Conservation (phyloP, 2,888 invertebrate genomes). For the Diarsia rubi region DNA sequence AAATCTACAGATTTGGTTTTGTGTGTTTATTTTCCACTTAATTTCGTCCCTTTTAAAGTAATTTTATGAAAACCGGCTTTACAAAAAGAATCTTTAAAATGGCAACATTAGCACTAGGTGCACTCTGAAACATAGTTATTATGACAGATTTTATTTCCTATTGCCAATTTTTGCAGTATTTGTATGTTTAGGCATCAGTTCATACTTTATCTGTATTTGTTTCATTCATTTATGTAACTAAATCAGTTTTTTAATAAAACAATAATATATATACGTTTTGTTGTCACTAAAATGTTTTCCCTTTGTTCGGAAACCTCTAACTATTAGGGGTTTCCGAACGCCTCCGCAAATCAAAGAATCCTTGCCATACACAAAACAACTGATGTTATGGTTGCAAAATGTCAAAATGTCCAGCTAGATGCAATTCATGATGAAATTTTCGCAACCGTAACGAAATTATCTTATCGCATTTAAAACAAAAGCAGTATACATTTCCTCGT, state of each 20-base stretch:
- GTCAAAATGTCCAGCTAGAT: constrained; percentile 66
- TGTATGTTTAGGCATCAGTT: neutral
- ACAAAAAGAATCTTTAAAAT: neutral
- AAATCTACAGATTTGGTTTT: neutral
- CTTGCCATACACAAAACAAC: constrained; percentile 56
- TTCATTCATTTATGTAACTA: rapidly evolving
- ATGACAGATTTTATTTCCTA: rapidly evolving
- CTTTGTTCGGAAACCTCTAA: no score
- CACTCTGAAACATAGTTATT: neutral
- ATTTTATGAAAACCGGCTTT: neutral
- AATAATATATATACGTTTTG: neutral
- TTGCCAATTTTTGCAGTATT: neutral
- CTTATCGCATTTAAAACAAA: constrained; percentile 68
- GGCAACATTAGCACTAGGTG: neutral
- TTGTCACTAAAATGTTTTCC: neutral
- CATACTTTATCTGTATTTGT: neutral
- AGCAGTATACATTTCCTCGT: constrained; percentile 47
- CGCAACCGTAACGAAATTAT: constrained; percentile 71
- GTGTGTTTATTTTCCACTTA: no score
- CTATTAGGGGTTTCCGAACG: constrained; percentile 5
- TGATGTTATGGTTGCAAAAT: constrained; percentile 53
- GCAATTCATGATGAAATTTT: constrained; percentile 74
- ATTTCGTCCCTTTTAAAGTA: neutral
- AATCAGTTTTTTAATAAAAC: neutral
- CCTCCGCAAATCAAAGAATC: constrained; percentile 7